A percentile compares a stretch with the other conserved stretches of the same genome.
Evolutionary conservation across 2,888 invertebrate species (phyloP).

Genomic region (Plemyria rubiginata): DNA sequence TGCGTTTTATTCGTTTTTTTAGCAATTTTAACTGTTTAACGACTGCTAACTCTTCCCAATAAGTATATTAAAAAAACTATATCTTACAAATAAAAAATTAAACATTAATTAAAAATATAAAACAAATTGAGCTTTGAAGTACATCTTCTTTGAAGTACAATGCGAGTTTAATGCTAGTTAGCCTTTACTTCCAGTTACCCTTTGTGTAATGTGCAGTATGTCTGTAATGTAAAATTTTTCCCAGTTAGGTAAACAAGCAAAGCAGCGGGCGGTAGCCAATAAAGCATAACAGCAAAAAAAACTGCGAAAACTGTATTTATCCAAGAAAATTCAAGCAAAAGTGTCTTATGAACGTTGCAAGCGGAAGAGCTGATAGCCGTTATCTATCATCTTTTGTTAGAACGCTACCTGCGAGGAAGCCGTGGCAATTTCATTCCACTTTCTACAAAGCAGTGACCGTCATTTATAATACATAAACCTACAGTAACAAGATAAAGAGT

Average conservation of each 20-base stretch:
- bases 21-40: too few species aligned
- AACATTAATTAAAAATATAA: too few species aligned
- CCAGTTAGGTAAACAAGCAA: not conserved
- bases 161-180: too few species aligned
- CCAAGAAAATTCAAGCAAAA: slow-evolving; percentile 15
- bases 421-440: not conserved
- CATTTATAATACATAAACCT: not conserved
- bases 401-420: slow-evolving; percentile 23
- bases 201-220: too few species aligned
- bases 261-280: not conserved
- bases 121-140: too few species aligned
- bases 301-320: not conserved
- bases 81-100: too few species aligned
- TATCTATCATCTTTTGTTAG: slow-evolving; percentile 36
- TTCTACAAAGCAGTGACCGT: not conserved
- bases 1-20: too few species aligned
- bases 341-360: slow-evolving; percentile 19
- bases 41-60: too few species aligned
- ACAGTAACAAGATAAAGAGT: not conserved
- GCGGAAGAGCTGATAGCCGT: slow-evolving; percentile 28
- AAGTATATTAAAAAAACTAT: too few species aligned
- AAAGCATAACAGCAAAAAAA: not conserved
- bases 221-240: too few species aligned
- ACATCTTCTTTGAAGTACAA: too few species aligned
- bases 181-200: too few species aligned